Conservation (phyloP, 2,113 vertebrate species). For the Dromaius novaehollandiae region DNA sequence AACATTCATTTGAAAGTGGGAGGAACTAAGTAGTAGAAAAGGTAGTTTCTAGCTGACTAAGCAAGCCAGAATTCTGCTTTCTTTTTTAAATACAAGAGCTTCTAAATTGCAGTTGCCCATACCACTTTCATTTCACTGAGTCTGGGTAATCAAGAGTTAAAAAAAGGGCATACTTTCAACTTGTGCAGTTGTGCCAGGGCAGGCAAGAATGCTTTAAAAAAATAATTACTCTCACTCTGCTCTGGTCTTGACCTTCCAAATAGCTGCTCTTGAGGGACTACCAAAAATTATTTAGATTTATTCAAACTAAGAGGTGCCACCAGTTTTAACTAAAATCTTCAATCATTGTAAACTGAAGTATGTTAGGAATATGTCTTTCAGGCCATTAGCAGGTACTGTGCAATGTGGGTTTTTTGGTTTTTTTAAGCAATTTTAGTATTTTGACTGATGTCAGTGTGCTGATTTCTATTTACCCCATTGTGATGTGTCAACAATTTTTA, state of each 20-base stretch:
- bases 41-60: neutral
- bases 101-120: neutral
- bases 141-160: neutral
- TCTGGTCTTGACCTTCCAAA: neutral
- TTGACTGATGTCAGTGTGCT: neutral
- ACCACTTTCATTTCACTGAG: neutral
- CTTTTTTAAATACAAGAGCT: neutral
- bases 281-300: neutral
- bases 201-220: neutral
- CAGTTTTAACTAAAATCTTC: neutral
- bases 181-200: neutral
- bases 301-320: neutral
- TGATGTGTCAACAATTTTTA: neutral
- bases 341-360: neutral
- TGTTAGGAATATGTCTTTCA: neutral
- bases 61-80: neutral
- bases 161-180: accelerated
- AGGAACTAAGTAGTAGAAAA: neutral
- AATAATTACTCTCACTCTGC: neutral
- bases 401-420: neutral
- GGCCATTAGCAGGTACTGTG: neutral
- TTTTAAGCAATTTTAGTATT: neutral
- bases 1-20: neutral
- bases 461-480: neutral
- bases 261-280: neutral